Percentiles rank a stretch among this genome's conserved stretches.
These are phyloP conservation scores for Diabrotica virgifera DNA, from an alignment of 1,140 invertebrate genomes.

Conservation along the genomic window DNA sequence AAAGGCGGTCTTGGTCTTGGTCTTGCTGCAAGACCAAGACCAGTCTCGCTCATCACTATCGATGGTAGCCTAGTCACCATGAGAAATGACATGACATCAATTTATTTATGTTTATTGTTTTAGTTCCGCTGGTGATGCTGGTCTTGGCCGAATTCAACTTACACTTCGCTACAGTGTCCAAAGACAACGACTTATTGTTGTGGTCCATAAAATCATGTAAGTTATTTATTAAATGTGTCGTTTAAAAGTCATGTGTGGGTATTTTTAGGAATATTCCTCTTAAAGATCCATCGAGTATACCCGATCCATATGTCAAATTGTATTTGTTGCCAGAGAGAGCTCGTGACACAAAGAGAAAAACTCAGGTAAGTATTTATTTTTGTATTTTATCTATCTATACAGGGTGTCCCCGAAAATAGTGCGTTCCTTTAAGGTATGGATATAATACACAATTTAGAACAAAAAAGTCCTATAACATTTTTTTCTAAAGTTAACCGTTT, in stretches of 20 bases:
- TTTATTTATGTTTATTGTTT: slow-evolving; percentile 14
- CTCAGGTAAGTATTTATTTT: slow-evolving; percentile 55
- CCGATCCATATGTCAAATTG: slow-evolving; percentile 92
- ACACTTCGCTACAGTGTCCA: slow-evolving; percentile 82
- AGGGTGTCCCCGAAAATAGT: too few species aligned
- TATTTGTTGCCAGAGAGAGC: slow-evolving; percentile 85
- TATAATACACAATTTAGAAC: too few species aligned
- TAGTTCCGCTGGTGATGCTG: slow-evolving; percentile 63
- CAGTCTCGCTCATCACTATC: too few species aligned
- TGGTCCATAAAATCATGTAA: slow-evolving; percentile 87
- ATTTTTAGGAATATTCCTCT: slow-evolving; percentile 73
- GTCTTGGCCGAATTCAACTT: slow-evolving; percentile 77
- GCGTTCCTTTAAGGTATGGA: too few species aligned
- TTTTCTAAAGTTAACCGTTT: too few species aligned
- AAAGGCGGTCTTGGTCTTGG: too few species aligned
- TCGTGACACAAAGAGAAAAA: slow-evolving; percentile 89
- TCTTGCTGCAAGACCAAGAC: too few species aligned
- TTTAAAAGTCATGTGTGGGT: slow-evolving; percentile 4
- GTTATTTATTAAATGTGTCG: slow-evolving; percentile 42
- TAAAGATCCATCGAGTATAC: slow-evolving; percentile 83
- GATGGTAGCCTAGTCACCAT: too few species aligned
- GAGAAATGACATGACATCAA: too few species aligned
- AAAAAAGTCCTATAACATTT: too few species aligned
- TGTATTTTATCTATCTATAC: too few species aligned
- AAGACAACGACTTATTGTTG: slow-evolving; percentile 75